phyloP scores from a whole-genome alignment of 2,888 invertebrate species.

The Andrena hattorfiana region DNA sequence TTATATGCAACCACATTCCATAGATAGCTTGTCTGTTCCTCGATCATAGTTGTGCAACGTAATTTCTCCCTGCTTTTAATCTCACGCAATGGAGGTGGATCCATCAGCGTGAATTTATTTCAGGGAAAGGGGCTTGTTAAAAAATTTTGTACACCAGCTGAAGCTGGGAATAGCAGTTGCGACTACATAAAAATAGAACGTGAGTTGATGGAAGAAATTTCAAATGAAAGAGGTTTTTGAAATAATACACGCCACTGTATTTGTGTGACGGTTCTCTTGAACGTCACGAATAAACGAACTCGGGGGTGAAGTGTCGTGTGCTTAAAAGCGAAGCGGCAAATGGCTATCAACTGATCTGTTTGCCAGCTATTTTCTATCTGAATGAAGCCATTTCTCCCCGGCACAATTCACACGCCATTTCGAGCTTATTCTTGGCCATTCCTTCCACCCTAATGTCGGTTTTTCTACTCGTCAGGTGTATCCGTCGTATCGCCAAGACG shows the following conservation, averaged over 20 bases:
- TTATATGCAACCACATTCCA: neutral
- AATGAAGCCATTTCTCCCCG: conserved; percentile 54
- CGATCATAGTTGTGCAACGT: neutral
- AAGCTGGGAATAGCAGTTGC: neutral
- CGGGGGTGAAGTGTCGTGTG: neutral
- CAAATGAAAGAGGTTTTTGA: neutral
- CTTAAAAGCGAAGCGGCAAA: conserved; percentile 39
- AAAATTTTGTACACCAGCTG: neutral
- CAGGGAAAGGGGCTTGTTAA: neutral
- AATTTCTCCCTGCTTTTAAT: neutral
- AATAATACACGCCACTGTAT: neutral
- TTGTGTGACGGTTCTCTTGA: too few species aligned
- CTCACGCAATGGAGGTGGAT: neutral
- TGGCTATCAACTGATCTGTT: conserved; percentile 42
- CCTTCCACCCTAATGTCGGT: conserved; percentile 43
- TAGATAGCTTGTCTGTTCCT: neutral
- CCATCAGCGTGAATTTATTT: neutral
- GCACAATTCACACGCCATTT: conserved; percentile 44
- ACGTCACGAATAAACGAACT: conserved; percentile 16
- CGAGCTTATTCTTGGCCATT: conserved; percentile 41
- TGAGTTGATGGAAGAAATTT: neutral
- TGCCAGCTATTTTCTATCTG: conserved; percentile 38
- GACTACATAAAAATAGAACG: neutral
- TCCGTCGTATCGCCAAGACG: conserved; percentile 28
- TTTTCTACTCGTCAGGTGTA: conserved; percentile 56